These are phyloP conservation scores for Acropora yongei DNA, from an alignment of 64 coral and sea anemone genomes.

Conservation along the genomic window DNA sequence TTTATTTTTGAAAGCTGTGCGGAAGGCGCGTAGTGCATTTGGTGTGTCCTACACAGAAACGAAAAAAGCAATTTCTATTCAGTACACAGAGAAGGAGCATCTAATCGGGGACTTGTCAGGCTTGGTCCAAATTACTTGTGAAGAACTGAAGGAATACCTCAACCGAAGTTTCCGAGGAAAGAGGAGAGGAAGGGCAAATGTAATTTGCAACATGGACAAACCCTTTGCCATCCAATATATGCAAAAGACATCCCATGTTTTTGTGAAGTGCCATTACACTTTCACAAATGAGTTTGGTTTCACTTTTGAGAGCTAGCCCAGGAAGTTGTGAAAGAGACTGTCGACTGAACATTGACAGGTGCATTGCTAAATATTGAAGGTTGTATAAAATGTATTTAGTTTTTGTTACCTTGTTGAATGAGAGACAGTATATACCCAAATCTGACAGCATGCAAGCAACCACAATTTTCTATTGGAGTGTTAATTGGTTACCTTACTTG, in stretches of 20 bases:
- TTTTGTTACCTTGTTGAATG: background rate
- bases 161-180: no score
- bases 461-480: background rate
- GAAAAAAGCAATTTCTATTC: background rate
- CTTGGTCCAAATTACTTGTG: background rate
- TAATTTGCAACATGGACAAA: background rate
- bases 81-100: background rate
- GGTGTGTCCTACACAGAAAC: background rate
- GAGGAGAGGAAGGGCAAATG: no score
- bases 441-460: background rate
- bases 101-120: background rate
- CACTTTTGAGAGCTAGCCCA: background rate
- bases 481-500: background rate
- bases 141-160: background rate
- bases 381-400: background rate
- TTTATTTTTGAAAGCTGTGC: constrained; percentile 39
- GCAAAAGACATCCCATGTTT: constrained; percentile 11
- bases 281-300: background rate
- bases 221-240: background rate
- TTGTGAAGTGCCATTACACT: constrained; percentile 15
- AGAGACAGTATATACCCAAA: background rate
- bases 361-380: background rate
- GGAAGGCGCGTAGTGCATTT: background rate
- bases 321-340: background rate
- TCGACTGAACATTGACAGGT: no score